Evolutionary conservation across 2,888 invertebrate species (phyloP), one percentile per base, ranked within the genome.

Genomic region (Schizaphis graminum): DNA sequence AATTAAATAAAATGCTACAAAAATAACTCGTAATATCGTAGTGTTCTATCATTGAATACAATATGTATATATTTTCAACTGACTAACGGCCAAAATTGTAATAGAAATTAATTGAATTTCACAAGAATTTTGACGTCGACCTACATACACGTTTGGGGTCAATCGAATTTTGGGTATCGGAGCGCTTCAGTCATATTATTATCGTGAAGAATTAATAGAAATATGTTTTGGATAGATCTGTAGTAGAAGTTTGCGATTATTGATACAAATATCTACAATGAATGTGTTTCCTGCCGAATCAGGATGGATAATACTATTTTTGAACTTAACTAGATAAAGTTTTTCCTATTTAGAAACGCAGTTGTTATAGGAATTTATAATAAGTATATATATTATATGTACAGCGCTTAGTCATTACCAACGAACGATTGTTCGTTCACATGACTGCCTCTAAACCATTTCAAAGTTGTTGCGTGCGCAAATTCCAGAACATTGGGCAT

Each of bases 401-500:
- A 21, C 77, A 77, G 77, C 21, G 35, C 77, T 77, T 77, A 77
- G 35, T 77, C 77, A 35, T 77, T 21, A 77, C 77, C 21, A 35
- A 35, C 35, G 8, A 35, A 35, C 21, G 77, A 35, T 77, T 77
- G 77, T 77, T 77, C 35, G 35, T 77, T 35, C 21, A 77, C 77
- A 35, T 35, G 77, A 77, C 35, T 77, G 77, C 35, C 77, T 77
- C 35, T 21, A 77, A 77, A 35, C 35, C 77, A 77, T 77, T 41
- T 35, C 77, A 77, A 77, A 77, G 35, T 77, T 77, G 77, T 77
- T 77, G 77, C 35, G 77, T 35, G 77, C 21, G 7, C 21, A 77
- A 77, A 77, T 77, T 77, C 35, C 77, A 77, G 77, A 77, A 77
- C 77, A 77, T 77, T 77, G 35, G 77, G 35, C 77, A 77, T 77